Percentiles rank a stretch among this genome's conserved stretches.
phyloP scores from a whole-genome alignment of 2,888 invertebrate species.

The Heliconius hortense region DNA sequence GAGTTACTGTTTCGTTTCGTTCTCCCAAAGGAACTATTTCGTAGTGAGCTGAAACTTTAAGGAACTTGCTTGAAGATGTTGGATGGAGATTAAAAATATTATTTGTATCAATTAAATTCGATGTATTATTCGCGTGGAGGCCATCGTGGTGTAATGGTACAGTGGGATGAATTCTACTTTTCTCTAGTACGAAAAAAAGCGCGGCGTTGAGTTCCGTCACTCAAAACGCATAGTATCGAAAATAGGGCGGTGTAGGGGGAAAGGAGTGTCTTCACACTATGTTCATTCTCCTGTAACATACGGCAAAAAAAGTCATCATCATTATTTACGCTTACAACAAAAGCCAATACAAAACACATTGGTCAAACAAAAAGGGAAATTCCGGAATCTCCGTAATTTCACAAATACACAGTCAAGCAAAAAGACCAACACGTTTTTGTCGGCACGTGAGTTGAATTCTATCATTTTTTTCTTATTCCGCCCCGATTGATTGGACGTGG shows the following conservation, averaged over 20 bases:
- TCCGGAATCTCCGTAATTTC: constrained; percentile 42
- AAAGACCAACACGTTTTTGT: constrained; percentile 62
- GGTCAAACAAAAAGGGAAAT: constrained; percentile 40
- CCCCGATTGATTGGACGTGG: constrained; percentile 71
- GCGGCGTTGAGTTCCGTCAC: neutral
- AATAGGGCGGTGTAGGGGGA: neutral
- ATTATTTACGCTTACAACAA: neutral
- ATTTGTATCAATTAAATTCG: neutral
- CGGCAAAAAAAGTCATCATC: neutral
- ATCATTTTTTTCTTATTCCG: constrained; percentile 71
- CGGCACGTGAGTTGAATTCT: constrained; percentile 74
- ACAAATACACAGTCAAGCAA: constrained; percentile 55
- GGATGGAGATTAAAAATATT: neutral
- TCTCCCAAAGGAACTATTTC: constrained; percentile 40
- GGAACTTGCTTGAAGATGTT: neutral
- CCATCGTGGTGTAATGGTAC: rapidly evolving
- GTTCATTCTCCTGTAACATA: neutral
- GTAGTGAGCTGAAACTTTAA: constrained; percentile 20
- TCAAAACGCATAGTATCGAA: neutral
- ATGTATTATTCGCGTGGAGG: neutral
- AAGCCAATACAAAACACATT: constrained; percentile 7
- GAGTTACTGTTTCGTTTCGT: constrained; percentile 62
- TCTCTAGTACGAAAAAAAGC: neutral
- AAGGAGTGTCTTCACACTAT: neutral
- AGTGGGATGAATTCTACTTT: neutral